phyloP scores from a whole-genome alignment of 2,888 invertebrate species.

The Dicranocentrus wangi region DNA sequence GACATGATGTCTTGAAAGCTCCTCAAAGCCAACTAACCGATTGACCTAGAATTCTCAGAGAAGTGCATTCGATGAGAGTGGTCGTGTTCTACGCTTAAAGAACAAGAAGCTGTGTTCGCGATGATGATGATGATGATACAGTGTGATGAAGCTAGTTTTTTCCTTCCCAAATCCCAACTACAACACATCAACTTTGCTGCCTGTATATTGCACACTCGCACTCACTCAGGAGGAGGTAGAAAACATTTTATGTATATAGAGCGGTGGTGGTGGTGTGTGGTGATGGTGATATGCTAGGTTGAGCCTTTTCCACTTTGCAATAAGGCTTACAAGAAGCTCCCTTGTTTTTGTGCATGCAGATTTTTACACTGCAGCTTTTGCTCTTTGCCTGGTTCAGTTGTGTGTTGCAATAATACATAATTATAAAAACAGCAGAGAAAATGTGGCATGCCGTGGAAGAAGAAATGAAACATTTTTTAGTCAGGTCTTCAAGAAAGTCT shows the following conservation, averaged over 20 bases:
- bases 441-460: slow-evolving; percentile 1
- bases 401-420: no score
- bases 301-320: slow-evolving; percentile 1
- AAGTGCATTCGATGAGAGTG: slow-evolving; percentile 63
- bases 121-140: slow-evolving; percentile 30
- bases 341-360: slow-evolving; percentile 23
- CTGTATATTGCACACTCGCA: no score
- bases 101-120: slow-evolving; percentile 13
- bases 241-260: slow-evolving; percentile 50
- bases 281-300: not conserved
- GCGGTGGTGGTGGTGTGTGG: slow-evolving; percentile 20
- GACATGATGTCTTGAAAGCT: slow-evolving; percentile 73
- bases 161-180: no score
- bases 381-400: not conserved
- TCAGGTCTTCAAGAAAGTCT: no score
- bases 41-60: slow-evolving; percentile 70
- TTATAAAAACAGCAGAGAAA: slow-evolving; percentile 6
- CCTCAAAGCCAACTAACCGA: slow-evolving; percentile 73
- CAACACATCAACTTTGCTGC: no score
- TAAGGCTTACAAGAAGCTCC: not conserved
- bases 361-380: slow-evolving; percentile 21
- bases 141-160: slow-evolving; percentile 52
- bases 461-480: no score
- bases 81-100: slow-evolving; percentile 48
- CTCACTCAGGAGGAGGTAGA: slow-evolving; percentile 31